These are phyloP conservation scores for Erpetoichthys calabaricus DNA, from an alignment of 2,797 vertebrate genomes.

Conservation along the genomic window DNA sequence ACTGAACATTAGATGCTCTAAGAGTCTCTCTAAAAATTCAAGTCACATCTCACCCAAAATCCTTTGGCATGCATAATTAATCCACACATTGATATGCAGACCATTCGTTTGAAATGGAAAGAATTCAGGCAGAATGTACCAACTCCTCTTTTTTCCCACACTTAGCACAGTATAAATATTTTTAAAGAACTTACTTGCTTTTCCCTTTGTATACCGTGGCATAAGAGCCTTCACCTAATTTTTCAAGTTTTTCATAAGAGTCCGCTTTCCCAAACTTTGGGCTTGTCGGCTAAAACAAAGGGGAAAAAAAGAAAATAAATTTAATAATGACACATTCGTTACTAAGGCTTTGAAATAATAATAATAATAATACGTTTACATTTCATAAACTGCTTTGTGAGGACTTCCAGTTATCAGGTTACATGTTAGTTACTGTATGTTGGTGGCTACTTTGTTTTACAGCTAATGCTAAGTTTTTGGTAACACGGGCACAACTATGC, in stretches of 20 bases:
- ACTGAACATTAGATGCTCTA: too few species aligned
- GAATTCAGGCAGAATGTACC: not conserved
- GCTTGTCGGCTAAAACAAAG: constrained; percentile 73
- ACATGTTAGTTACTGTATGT: not conserved
- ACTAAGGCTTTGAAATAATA: constrained; percentile 19
- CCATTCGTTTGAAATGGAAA: too few species aligned
- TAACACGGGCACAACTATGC: constrained; percentile 1
- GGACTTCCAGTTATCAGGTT: constrained; percentile 1
- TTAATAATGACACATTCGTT: constrained; percentile 5
- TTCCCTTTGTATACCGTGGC: constrained; percentile 97
- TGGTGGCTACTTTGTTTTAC: not conserved
- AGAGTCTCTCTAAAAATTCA: too few species aligned
- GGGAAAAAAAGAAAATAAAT: not conserved
- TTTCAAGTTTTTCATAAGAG: constrained; percentile 94
- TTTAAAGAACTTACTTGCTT: constrained; percentile 77
- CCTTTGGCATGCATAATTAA: too few species aligned
- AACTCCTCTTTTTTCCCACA: not conserved
- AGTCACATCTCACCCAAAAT: too few species aligned
- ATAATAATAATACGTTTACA: constrained; percentile 17
- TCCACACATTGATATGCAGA: too few species aligned
- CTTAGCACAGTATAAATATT: not conserved
- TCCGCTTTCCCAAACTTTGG: constrained; percentile 96
- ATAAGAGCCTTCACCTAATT: constrained; percentile 90
- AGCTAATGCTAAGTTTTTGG: not conserved
- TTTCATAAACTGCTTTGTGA: constrained; percentile 1